These are phyloP conservation scores for Erpornis zantholeuca DNA, from an alignment of 2,113 vertebrate species.

Conservation along the genomic window DNA sequence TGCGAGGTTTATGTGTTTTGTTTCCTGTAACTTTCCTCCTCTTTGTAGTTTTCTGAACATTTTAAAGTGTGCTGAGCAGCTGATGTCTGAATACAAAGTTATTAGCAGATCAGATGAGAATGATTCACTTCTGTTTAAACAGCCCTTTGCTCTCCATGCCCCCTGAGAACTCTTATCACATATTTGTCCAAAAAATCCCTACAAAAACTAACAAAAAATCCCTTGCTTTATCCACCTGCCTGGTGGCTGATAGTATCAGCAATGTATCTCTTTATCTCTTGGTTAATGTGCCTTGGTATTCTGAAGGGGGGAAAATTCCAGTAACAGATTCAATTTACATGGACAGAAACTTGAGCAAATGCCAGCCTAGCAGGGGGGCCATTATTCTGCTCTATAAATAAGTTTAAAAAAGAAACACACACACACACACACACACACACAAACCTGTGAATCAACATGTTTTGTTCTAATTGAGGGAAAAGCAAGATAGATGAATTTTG, in stretches of 20 bases:
- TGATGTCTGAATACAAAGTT: constrained; percentile 69
- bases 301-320: constrained; percentile 79
- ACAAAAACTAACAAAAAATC: constrained; percentile 53
- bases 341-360: constrained; percentile 82
- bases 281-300: constrained; percentile 78
- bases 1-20: not conserved
- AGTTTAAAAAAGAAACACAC: constrained; percentile 78
- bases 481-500: constrained; percentile 79
- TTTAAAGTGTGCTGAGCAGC: constrained; percentile 29
- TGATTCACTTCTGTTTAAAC: constrained; percentile 72
- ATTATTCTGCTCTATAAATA: constrained; percentile 84
- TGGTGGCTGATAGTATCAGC: constrained; percentile 67
- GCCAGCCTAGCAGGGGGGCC: constrained; percentile 80
- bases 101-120: constrained; percentile 69
- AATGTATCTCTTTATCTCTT: constrained; percentile 77
- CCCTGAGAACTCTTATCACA: constrained; percentile 76
- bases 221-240: constrained; percentile 68
- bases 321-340: constrained; percentile 79
- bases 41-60: constrained; percentile 31
- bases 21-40: not conserved
- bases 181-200: constrained; percentile 70
- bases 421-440: constrained; percentile 68
- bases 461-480: constrained; percentile 79
- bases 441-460: constrained; percentile 82
- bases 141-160: constrained; percentile 59